Evolutionary conservation across 2,797 vertebrate genomes (phyloP).

Genomic region (Brachyalestes nurse): DNA sequence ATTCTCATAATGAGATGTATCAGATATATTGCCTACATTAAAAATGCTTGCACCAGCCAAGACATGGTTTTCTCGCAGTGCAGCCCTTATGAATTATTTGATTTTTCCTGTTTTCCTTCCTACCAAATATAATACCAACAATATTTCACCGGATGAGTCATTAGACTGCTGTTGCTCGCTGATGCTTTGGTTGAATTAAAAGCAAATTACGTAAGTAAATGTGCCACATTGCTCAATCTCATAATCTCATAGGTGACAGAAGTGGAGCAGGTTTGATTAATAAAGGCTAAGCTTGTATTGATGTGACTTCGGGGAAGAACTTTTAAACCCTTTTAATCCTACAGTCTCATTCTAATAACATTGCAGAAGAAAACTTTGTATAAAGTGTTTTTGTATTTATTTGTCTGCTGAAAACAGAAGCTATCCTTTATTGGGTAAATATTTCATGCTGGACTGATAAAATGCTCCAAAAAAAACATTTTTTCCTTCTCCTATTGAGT

Average conservation of each 20-base stretch:
- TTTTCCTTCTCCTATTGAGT: too few relatives aligned
- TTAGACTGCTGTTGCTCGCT: conserved; percentile 6
- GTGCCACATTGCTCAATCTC: not conserved
- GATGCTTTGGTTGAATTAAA: not conserved
- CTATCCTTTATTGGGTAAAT: too few relatives aligned
- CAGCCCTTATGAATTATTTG: not conserved
- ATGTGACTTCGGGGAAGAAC: not conserved
- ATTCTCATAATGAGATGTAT: too few relatives aligned
- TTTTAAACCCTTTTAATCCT: not conserved
- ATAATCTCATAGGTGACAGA: not conserved
- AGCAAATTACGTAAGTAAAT: conserved; percentile 10
- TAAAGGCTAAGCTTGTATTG: not conserved
- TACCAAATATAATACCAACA: not conserved
- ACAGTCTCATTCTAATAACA: not conserved
- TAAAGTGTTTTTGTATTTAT: not conserved
- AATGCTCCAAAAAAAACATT: too few relatives aligned
- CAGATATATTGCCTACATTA: too few relatives aligned
- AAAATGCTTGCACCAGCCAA: too few relatives aligned
- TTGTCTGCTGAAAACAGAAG: not conserved
- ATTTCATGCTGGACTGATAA: too few relatives aligned
- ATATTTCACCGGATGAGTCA: not conserved
- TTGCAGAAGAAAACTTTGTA: not conserved
- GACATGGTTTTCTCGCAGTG: too few relatives aligned
- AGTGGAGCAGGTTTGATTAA: not conserved
- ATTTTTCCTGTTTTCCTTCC: conserved; percentile 2